phyloP scores from a whole-genome alignment of 2,113 vertebrate genomes.

The Lamprotornis superbus region DNA sequence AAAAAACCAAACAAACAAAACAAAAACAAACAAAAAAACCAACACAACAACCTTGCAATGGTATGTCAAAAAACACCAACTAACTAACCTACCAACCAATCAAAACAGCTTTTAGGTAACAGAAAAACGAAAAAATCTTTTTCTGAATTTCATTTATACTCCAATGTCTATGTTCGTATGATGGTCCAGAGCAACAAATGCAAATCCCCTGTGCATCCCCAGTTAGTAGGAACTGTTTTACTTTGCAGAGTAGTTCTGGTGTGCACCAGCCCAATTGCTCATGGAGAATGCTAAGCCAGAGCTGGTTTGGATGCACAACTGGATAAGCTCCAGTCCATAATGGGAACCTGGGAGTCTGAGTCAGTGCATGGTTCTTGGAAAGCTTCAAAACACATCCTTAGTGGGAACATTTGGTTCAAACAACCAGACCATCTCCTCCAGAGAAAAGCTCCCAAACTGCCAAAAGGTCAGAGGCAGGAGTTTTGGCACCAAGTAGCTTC shows the following conservation, averaged over 20 bases:
- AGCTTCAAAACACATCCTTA: not conserved
- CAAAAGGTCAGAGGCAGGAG: not conserved
- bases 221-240: not conserved
- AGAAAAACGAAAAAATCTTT: not conserved
- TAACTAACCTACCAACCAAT: not conserved
- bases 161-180: not conserved
- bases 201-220: not conserved
- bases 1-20: not conserved
- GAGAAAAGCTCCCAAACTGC: not conserved
- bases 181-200: not conserved
- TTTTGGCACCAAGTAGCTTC: not conserved
- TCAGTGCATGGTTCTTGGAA: not conserved
- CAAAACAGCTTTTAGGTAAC: not conserved
- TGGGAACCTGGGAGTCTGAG: not conserved
- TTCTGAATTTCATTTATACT: not conserved
- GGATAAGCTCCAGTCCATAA: not conserved
- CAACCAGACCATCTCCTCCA: not conserved
- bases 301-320: not conserved
- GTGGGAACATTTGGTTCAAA: not conserved
- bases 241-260: not conserved
- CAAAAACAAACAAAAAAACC: not conserved
- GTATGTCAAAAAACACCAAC: not conserved
- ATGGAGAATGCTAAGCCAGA: not conserved
- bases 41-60: not conserved
- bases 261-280: not conserved